These are phyloP conservation scores for Caenorhabditis panamensis DNA, from an alignment of 2,888 invertebrate species.

Conservation along the genomic window DNA sequence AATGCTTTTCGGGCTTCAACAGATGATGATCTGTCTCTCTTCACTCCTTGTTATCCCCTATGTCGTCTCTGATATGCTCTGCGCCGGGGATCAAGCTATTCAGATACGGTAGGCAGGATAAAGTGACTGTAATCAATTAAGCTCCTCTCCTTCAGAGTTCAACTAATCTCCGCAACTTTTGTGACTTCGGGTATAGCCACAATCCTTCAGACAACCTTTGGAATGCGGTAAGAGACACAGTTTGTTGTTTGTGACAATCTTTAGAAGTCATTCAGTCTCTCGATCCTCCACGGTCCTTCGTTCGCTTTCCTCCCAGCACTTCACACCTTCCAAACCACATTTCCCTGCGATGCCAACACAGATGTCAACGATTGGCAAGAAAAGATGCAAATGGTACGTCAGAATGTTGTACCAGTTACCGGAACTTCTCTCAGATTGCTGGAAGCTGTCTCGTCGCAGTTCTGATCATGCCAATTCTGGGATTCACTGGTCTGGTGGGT, in stretches of 20 bases:
- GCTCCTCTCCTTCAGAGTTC: constrained; percentile 55
- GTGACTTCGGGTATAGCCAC: constrained; percentile 77
- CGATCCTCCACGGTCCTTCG: constrained; percentile 79
- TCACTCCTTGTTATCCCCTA: constrained; percentile 76
- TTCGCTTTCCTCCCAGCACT: constrained; percentile 79
- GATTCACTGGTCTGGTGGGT: constrained; percentile 75
- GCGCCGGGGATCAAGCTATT: constrained; percentile 73
- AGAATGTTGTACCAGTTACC: too few species aligned
- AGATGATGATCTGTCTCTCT: constrained; percentile 77
- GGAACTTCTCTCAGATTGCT: constrained; percentile 76
- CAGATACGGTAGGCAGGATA: constrained; percentile 60
- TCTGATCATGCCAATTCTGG: constrained; percentile 73
- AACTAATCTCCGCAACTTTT: constrained; percentile 76
- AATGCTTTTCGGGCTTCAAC: constrained; percentile 66
- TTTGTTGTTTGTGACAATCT: background rate
- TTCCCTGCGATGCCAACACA: constrained; percentile 45
- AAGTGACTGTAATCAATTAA: background rate
- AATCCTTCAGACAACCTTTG: constrained; percentile 76
- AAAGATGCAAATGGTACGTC: constrained; percentile 51
- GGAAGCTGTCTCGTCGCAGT: constrained; percentile 75
- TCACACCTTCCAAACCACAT: constrained; percentile 68
- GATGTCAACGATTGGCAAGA: constrained; percentile 44
- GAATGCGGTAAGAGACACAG: constrained; percentile 63
- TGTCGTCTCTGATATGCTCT: constrained; percentile 72
- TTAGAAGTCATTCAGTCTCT: constrained; percentile 64